Percentiles rank a stretch among this genome's conserved stretches.
Conservation (phyloP, 2,797 vertebrate species). For the Sphenodon punctatus region DNA sequence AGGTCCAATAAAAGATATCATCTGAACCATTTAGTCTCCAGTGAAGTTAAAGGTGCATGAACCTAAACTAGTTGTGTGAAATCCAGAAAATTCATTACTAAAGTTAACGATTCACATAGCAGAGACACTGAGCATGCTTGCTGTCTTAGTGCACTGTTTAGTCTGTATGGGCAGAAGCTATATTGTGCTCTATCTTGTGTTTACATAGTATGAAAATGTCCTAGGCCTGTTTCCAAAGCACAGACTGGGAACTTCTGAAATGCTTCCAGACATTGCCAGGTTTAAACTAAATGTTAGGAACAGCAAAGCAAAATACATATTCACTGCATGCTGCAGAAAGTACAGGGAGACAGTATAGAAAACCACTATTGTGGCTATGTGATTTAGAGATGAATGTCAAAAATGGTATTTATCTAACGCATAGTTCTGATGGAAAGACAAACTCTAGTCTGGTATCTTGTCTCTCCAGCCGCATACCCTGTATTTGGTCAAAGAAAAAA, state of each 20-base stretch:
- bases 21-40: background rate
- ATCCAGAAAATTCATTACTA: background rate
- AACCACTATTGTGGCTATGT: background rate
- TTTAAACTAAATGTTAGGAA: background rate
- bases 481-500: background rate
- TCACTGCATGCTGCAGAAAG: background rate
- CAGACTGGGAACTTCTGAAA: background rate
- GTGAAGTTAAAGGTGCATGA: background rate
- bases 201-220: fast-evolving
- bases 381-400: fast-evolving
- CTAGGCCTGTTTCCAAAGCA: background rate
- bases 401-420: background rate
- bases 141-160: background rate
- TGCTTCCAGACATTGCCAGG: background rate
- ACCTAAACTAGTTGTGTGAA: background rate
- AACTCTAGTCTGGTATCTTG: background rate
- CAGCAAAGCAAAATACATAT: background rate
- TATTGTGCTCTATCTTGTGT: background rate
- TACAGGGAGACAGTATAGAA: background rate
- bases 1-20: background rate
- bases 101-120: background rate
- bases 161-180: background rate
- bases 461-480: background rate
- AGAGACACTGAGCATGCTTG: background rate
- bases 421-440: background rate